These are phyloP conservation scores for Psettodes erumei DNA, from an alignment of 2,113 vertebrate species.

Conservation along the genomic window DNA sequence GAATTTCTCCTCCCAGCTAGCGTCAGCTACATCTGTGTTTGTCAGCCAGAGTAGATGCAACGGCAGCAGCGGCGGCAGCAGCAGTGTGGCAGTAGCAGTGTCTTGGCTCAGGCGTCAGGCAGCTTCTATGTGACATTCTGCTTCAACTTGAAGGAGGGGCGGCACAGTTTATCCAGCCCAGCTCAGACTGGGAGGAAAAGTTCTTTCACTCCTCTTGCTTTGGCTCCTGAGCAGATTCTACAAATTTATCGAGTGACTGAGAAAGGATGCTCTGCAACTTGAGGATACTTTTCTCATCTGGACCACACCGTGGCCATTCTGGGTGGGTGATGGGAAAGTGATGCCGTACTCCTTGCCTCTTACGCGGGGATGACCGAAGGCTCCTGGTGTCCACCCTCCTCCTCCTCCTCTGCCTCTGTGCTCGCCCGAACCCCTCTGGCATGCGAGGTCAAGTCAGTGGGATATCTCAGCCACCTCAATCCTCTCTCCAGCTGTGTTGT, in stretches of 20 bases:
- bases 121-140: slow-evolving; percentile 58
- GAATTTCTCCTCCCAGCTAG: slow-evolving; percentile 83
- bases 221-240: slow-evolving; percentile 19
- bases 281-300: slow-evolving; percentile 56
- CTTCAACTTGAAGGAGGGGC: slow-evolving; percentile 56
- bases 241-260: slow-evolving; percentile 29
- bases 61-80: slow-evolving; percentile 43
- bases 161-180: slow-evolving; percentile 33
- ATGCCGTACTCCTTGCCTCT: slow-evolving; percentile 34
- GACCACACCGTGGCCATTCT: slow-evolving; percentile 5
- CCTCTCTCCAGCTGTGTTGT: slow-evolving; percentile 56
- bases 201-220: slow-evolving; percentile 22
- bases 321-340: slow-evolving; percentile 19
- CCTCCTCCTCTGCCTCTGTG: slow-evolving; percentile 31
- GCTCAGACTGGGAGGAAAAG: slow-evolving; percentile 46
- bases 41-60: slow-evolving; percentile 74
- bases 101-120: slow-evolving; percentile 50
- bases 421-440: slow-evolving; percentile 29
- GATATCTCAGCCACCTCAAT: slow-evolving; percentile 55
- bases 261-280: slow-evolving; percentile 50
- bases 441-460: slow-evolving; percentile 55
- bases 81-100: slow-evolving; percentile 41
- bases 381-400: slow-evolving; percentile 21
- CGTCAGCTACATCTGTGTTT: slow-evolving; percentile 85
- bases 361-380: slow-evolving; percentile 43